Base-by-base conservation (phyloP, 2,797 vertebrate species). In the Neosalanx taihuensis region DNA sequence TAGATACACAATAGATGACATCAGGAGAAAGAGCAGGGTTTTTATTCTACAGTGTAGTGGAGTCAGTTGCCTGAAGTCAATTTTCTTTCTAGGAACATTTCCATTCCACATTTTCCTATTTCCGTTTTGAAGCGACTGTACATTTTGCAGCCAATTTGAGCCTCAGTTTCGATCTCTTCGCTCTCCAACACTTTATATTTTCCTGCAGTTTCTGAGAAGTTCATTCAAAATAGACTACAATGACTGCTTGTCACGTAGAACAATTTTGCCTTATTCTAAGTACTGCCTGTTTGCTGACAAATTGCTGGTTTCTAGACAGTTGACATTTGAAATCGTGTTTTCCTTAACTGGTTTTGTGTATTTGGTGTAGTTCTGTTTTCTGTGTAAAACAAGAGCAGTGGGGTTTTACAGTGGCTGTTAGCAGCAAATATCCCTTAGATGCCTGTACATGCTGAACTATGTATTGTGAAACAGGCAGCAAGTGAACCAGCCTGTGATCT, bases 131-230 rank as follows among this genome's bases (percentile, higher is more conserved):
- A 13, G 20, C 56, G 20, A 58, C 67, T 15, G 3, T 59, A 60
- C 49, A 26, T 66, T 60, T 60, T 72, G 9, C 71, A n/a, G 31
- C 9, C 33, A 23, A 18, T 60, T 58, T 72, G 4, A 41, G 37
- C 15, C 15, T 72, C 29, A 2, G 56, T 64, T 64, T 18, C 35
- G 23, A 33, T 53, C 49, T 58, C 13, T 64, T 18, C 6, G 9
- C 9, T 3, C 35, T 41, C 37, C 37, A 46, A 58, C 6, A 5
- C 26, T 37, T 65, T 6, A 30, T 59, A 59, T 72, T 57, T 56
- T 9, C 17, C 53, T 72, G 46, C 51, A 51, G 29, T 56, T 12
- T 26, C 13, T 13, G 7, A 64, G 56, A 35, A n/a, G 63, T 30
- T 33, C 1, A 60, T 23, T 35, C 49, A 64, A 17, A 53, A 65